phyloP scores from a whole-genome alignment of 2,113 vertebrate genomes.

The Ptyas mucosa region DNA sequence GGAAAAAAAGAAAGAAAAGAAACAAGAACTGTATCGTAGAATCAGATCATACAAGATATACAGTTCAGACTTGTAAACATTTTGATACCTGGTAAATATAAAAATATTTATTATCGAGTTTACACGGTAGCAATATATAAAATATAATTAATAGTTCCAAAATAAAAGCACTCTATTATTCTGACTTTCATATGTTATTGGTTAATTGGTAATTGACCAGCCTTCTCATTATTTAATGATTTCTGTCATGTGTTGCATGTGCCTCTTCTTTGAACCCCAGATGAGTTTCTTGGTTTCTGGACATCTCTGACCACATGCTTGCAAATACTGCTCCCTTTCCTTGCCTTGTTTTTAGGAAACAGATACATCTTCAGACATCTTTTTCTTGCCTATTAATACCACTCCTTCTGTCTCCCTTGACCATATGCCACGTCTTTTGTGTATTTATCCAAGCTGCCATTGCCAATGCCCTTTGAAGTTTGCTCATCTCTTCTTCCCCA shows the following conservation, averaged over 20 bases:
- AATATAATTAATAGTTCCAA: not conserved
- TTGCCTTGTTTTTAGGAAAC: not conserved
- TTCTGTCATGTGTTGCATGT: not conserved
- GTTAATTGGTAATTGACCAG: too few relatives aligned
- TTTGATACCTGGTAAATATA: not conserved
- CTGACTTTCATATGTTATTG: too few relatives aligned
- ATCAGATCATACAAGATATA: not conserved
- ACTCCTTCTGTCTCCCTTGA: not conserved
- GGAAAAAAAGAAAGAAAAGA: not conserved
- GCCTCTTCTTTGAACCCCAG: not conserved
- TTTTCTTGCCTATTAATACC: not conserved
- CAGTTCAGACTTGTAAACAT: not conserved
- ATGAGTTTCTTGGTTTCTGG: not conserved
- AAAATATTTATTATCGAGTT: not conserved
- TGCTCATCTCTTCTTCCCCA: not conserved
- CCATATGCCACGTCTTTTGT: not conserved
- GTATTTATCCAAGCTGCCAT: not conserved
- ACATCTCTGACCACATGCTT: not conserved
- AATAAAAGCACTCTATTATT: too few relatives aligned
- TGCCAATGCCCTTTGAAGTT: not conserved
- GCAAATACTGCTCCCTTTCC: not conserved
- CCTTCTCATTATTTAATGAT: not conserved
- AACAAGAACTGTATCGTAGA: not conserved
- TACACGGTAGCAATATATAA: not conserved
- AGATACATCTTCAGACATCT: not conserved